Evolutionary conservation across 2,888 invertebrate genomes (phyloP), one percentile per base, ranked within the genome.

Genomic region (Drosophila ustulata): DNA sequence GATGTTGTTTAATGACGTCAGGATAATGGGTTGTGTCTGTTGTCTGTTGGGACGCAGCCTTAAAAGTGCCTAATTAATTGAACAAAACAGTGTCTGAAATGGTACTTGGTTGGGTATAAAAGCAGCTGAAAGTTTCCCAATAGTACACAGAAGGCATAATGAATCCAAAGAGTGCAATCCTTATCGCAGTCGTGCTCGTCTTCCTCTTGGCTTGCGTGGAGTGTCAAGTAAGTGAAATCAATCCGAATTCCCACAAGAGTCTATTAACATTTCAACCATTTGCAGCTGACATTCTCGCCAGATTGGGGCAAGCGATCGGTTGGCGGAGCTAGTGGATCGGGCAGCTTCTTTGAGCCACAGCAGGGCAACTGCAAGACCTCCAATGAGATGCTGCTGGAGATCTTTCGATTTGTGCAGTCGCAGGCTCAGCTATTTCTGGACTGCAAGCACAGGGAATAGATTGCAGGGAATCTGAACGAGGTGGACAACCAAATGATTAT

Each of bases 351-450:
- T 64, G 91, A 91, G 30, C 25, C 82, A 3, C 87, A 82, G 45
- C 80, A 80, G 13, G 88, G 84, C 28, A 91, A 88, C 52, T 92
- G 92, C 66, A 91, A 90, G 51, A 82, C 88, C 25, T 90, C 92
- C 5, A 90, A 91, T 52, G 92, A 92, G 62, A 91, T 91, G 86
- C 75, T 92, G 6, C 71, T 92, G 73, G 90, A 92, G 47, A 92
- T 92, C 69, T 91, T 92, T 66, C 90, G 90, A 23, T 92, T 89
- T 73, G 90, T 92, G 3, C 92, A 91, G 78, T 78, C 88, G 32
- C 87, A 91, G 73, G 89, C 91, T 3, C 91, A 91, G 70, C 74
- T 86, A 8, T 91, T 89, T 68, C 72, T 91, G 55, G 91, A 91
- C 65, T 91, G 91, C 70, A 91, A 90, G 65, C 91, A 91, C 62